Evolutionary conservation across 2,888 invertebrate species (phyloP).

Genomic region (Cheilosia vulpina): DNA sequence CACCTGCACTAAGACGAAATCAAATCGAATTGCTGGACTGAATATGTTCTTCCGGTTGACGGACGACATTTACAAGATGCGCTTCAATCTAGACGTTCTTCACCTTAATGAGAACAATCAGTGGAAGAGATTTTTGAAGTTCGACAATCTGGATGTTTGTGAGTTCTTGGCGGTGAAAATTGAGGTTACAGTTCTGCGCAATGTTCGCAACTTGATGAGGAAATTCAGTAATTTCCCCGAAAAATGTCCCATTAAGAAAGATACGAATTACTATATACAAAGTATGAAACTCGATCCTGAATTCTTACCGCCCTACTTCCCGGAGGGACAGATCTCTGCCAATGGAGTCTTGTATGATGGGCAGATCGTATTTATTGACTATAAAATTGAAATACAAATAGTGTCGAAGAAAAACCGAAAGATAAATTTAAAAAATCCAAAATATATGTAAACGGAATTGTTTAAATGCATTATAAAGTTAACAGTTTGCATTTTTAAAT

Average conservation of each 20-base stretch:
- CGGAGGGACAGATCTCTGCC: slow-evolving; percentile 17
- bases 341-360: slow-evolving; percentile 1
- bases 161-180: slow-evolving; percentile 52
- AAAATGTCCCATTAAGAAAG: not conserved
- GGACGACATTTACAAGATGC: slow-evolving; percentile 46
- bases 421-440: not conserved
- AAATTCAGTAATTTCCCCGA: not conserved
- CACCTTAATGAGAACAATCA: slow-evolving; percentile 13
- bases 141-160: slow-evolving; percentile 45
- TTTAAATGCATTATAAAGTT: too few species aligned
- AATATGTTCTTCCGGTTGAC: slow-evolving; percentile 9
- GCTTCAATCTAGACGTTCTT: slow-evolving; percentile 28
- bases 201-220: slow-evolving; percentile 33
- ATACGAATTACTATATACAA: not conserved
- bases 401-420: slow-evolving; percentile 25
- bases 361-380: not conserved
- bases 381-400: slow-evolving; percentile 12
- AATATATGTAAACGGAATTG: too few species aligned
- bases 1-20: slow-evolving; percentile 48
- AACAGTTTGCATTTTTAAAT: too few species aligned
- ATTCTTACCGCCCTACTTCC: not conserved
- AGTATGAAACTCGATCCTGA: not conserved
- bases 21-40: slow-evolving; percentile 38
- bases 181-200: slow-evolving; percentile 31
- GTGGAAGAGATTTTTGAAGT: slow-evolving; percentile 46